Evolutionary conservation across 2,888 invertebrate species (phyloP), one percentile per base, ranked within the genome.

Genomic region (Crepidodera aurea): DNA sequence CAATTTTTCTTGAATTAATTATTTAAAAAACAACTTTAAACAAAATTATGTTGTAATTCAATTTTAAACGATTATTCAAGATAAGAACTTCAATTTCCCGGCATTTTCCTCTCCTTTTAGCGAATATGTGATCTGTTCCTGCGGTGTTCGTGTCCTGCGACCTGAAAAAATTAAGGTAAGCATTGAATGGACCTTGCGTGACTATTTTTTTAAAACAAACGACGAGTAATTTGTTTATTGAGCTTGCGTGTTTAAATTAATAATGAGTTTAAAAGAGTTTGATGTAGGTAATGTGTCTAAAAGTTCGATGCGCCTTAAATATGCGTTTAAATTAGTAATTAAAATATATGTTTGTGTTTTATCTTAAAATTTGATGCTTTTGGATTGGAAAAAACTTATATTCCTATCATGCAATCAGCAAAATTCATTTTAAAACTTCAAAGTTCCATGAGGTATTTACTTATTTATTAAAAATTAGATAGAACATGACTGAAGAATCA

Each of bases 71-170:
- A 39, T 39, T 8, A 7, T 39, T 39, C 12, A 7, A 39, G 13
- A n/a, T 39, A n/a, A 7, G 39, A 15, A 42, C 22, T 12, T 6
- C 13, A 1, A 10, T 42, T 46, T 13, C 15, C 32, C 29, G 8
- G 32, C 13, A 4, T 19, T 46, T 22, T 37, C 4, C 48, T 1
- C 7, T 58, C 48, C 55, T 34, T 50, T 55, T 56, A 51, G 69
- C 67, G 69, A 65, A 64, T 58, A 44, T 42, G 66, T 69, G 66
- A 25, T 56, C 37, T 19, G 59, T 51, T 53, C 10, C 27, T n/a
- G 19, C 19, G 13, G 19, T 19, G 39, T 50, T 59, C 34, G 27
- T 37, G 56, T 42, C 51, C 55, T 37, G 25, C 27, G n/a, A 42
- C 46, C 46, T 53, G 53, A 29, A 60, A 60, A 59, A 22, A 39